Percentiles rank a stretch among this genome's conserved stretches.
Conservation (phyloP, 2,113 vertebrate species). For the Hylia prasina region DNA sequence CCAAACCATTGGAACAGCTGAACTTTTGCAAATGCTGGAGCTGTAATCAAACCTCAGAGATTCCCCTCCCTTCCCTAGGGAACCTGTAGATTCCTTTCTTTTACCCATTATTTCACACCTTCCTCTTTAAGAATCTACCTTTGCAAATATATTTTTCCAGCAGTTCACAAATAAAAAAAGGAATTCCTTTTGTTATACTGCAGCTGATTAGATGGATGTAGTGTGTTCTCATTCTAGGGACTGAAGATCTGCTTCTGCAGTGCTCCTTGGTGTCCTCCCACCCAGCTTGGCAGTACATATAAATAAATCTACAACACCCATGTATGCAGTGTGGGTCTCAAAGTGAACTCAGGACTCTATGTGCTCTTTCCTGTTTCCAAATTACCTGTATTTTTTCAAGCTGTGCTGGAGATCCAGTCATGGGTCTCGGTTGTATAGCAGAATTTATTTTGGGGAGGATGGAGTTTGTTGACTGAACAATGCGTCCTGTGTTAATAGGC, state of each 20-base stretch:
- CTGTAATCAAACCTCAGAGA: background rate
- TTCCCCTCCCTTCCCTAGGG: conserved; percentile 1
- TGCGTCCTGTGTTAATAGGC: background rate
- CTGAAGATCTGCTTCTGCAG: background rate
- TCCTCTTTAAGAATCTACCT: background rate
- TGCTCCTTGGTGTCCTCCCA: background rate
- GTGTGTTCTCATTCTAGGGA: background rate
- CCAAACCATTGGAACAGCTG: background rate
- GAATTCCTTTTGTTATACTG: background rate
- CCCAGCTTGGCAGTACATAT: background rate
- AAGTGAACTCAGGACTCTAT: background rate
- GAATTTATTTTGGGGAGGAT: background rate
- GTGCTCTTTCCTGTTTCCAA: background rate
- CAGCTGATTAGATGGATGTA: background rate
- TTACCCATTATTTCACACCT: conserved; percentile 33
- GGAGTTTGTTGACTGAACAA: background rate
- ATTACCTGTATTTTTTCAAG: background rate
- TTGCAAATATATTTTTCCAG: background rate
- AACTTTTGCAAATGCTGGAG: background rate
- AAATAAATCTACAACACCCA: background rate
- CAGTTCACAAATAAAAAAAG: background rate
- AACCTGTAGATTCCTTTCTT: background rate
- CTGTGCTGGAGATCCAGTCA: background rate
- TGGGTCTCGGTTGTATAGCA: background rate
- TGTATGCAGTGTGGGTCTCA: background rate